Conservation (phyloP, 2,888 invertebrate species). For the Yponomeuta sedellus region DNA sequence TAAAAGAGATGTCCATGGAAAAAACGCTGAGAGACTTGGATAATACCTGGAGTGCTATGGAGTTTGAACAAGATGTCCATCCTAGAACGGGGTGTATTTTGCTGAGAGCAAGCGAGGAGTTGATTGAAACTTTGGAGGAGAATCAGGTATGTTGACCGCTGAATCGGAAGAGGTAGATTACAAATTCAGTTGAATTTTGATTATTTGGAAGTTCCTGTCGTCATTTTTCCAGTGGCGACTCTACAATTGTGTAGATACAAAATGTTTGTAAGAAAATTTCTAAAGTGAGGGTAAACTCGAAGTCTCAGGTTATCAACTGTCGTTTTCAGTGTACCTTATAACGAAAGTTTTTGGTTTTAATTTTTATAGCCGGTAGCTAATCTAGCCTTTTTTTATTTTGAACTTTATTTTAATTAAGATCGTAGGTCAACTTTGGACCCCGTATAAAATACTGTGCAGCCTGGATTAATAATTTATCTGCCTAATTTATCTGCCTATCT, state of each 20-base stretch:
- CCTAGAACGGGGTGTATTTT: slow-evolving; percentile 90
- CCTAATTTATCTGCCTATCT: slow-evolving; percentile 10
- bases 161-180: no score
- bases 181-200: no score
- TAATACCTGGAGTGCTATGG: slow-evolving; percentile 94
- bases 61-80: slow-evolving; percentile 94
- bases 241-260: background rate
- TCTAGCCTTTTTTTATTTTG: no score
- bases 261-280: background rate
- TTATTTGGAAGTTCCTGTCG: background rate
- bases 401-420: no score
- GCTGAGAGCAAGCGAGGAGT: slow-evolving; percentile 93
- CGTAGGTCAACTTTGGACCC: no score
- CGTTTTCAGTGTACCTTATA: no score
- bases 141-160: slow-evolving; percentile 83
- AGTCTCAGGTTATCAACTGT: no score
- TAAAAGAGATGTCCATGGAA: slow-evolving; percentile 99
- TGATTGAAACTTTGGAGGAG: slow-evolving; percentile 97
- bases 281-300: background rate
- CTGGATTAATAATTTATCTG: background rate
- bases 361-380: no score
- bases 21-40: slow-evolving; percentile 93
- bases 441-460: no score
- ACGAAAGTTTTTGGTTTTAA: no score
- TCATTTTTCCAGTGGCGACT: background rate